Percentiles rank a stretch among this genome's conserved stretches.
These are phyloP conservation scores for Trichomycterus rosablanca DNA, from an alignment of 2,113 vertebrate species.

Conservation along the genomic window DNA sequence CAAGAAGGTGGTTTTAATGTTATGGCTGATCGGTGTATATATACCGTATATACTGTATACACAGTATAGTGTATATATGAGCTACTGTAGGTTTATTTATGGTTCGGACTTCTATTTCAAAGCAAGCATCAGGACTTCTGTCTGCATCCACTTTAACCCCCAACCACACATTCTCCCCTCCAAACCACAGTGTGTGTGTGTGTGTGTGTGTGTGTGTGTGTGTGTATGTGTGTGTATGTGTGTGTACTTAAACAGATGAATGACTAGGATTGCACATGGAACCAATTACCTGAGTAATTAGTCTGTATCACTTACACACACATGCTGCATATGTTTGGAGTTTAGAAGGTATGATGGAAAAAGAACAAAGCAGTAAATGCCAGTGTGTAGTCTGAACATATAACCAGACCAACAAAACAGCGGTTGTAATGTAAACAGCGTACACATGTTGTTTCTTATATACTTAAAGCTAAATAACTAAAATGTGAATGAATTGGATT, in stretches of 20 bases:
- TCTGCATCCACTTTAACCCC: too few species aligned
- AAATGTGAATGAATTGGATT: too few species aligned
- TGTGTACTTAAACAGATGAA: slow-evolving; percentile 21
- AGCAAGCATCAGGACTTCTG: too few species aligned
- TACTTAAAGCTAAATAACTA: too few species aligned
- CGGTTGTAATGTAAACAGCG: background rate
- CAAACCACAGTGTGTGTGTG: background rate
- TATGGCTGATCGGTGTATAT: background rate
- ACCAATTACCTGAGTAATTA: slow-evolving; percentile 32
- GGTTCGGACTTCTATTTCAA: too few species aligned
- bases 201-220: slow-evolving; percentile 9
- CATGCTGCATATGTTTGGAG: background rate
- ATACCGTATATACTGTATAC: background rate
- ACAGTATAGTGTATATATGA: too few species aligned
- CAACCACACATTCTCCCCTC: too few species aligned
- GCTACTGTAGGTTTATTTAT: too few species aligned
- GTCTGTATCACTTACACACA: slow-evolving; percentile 7
- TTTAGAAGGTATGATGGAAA: background rate
- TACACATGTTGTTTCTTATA: too few species aligned
- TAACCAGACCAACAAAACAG: background rate
- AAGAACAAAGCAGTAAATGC: background rate
- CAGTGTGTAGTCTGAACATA: slow-evolving; percentile 1
- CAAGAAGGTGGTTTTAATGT: too few species aligned
- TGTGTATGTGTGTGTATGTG: slow-evolving; percentile 7
- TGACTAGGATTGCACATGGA: slow-evolving; percentile 30